Evolutionary conservation across 2,797 vertebrate genomes (phyloP).

Genomic region (Eptatretus atami): DNA sequence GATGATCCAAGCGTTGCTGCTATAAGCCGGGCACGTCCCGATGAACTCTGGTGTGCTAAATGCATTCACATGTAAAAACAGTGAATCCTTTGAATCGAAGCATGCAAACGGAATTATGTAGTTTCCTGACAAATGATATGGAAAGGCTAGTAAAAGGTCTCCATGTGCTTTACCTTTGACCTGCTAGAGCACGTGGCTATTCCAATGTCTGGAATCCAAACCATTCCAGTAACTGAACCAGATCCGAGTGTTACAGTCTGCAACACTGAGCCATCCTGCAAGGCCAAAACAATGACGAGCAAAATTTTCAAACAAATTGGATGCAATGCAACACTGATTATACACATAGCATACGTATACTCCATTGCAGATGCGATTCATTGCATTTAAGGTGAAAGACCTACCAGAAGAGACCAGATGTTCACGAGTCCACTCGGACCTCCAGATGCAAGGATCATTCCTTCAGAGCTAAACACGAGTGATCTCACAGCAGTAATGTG

Average conservation of each 20-base stretch:
- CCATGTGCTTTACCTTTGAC: constrained; percentile 34
- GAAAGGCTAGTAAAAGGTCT: too few relatives aligned
- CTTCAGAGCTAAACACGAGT: constrained; percentile 58
- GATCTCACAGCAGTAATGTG: constrained; percentile 68
- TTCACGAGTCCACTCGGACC: constrained; percentile 79
- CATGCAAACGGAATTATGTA: too few relatives aligned
- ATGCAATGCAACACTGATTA: too few relatives aligned
- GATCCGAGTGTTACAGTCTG: constrained; percentile 72
- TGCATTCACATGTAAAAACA: too few relatives aligned
- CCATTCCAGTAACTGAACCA: constrained; percentile 57
- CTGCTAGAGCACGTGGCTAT: constrained; percentile 77
- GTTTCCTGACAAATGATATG: too few relatives aligned
- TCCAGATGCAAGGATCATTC: constrained; percentile 51
- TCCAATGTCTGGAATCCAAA: constrained; percentile 91
- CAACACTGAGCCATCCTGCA: constrained; percentile 62
- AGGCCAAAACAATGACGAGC: constrained; percentile 7
- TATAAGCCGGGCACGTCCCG: too few relatives aligned
- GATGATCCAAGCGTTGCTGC: too few relatives aligned
- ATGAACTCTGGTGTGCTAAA: too few relatives aligned
- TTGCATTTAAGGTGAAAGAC: constrained; percentile 8
- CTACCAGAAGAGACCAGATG: constrained; percentile 76
- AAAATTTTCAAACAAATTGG: background rate
- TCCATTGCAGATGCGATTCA: too few relatives aligned
- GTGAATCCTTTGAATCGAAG: too few relatives aligned
- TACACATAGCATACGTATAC: too few relatives aligned